phyloP scores from a whole-genome alignment of 2,888 invertebrate species.

The Trileptium ribeirensis region DNA sequence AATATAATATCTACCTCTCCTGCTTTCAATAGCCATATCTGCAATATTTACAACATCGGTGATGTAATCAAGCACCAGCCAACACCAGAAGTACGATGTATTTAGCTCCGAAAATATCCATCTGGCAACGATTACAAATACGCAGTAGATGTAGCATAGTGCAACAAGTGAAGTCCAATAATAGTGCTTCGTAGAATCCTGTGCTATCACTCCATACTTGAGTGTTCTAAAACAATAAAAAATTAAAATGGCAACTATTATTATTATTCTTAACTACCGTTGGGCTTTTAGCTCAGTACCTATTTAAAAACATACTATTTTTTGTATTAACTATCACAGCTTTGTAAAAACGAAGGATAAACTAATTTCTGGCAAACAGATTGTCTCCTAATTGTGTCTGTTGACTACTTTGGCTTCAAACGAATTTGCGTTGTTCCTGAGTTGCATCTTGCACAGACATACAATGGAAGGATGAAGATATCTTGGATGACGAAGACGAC shows the following conservation, averaged over 20 bases:
- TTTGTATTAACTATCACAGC: too few relatives aligned
- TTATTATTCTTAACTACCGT: too few relatives aligned
- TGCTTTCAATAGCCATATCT: conserved; percentile 42
- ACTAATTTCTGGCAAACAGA: too few relatives aligned
- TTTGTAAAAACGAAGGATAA: too few relatives aligned
- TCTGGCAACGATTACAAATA: conserved; percentile 78
- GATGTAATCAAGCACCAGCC: conserved; percentile 30
- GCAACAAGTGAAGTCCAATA: conserved; percentile 83
- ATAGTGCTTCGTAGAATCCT: conserved; percentile 70
- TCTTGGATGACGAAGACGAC: too few relatives aligned
- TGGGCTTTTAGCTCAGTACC: too few relatives aligned
- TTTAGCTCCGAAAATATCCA: conserved; percentile 78
- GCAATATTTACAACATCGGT: conserved; percentile 42
- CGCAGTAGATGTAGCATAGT: conserved; percentile 78
- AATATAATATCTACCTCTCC: conserved; percentile 34
- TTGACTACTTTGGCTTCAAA: too few relatives aligned
- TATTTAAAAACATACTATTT: too few relatives aligned
- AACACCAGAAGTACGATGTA: neutral
- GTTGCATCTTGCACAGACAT: too few relatives aligned
- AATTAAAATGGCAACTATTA: neutral
- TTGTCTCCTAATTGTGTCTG: too few relatives aligned
- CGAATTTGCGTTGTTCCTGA: too few relatives aligned
- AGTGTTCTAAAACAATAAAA: neutral
- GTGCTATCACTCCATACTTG: conserved; percentile 54
- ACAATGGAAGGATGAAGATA: too few relatives aligned